Base-by-base conservation (phyloP, 1,140 invertebrate genomes). In the Aphis craccivora region DNA sequence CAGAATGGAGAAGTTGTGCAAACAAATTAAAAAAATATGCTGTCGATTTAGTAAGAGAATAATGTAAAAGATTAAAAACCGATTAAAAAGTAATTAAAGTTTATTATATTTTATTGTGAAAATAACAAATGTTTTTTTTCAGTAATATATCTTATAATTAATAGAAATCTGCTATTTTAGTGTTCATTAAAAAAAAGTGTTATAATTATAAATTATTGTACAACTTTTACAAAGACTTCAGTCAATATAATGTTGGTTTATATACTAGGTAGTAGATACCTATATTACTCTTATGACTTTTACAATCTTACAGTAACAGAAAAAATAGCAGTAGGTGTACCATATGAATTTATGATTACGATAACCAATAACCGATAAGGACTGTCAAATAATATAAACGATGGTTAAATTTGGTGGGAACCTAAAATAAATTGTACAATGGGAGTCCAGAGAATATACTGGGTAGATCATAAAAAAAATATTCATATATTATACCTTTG, bases 81-180 rank as follows among this genome's bases (percentile, higher is more conserved):
- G n/a, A 76, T 76, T 76, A 76, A n/a, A 76, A 76, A 76, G 60
- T 76, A 76, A 76, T 76, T 76, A n/a, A 76, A 76, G n/a, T 76
- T 76, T 22, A 76, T 76, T 76, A 76, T n/a, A n/a, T 76, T 67
- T 18, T 76, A 76, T 35, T 76, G 14, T 76, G 18, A n/a, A 76
- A 76, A 76, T 76, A 20, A 76, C 60, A 76, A 76, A n/a, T 35
- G 14, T 76, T 30, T 67, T 76, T 67, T 76, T 76, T n/a, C 60
- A n/a, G n/a, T 76, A 14, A 14, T n/a, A n/a, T 18, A 76, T 76
- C 60, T 76, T 76, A 76, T 76, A 76, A 76, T 76, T 76, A 76
- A 76, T n/a, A 76, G n/a, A 76, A 76, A 76, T n/a, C 30, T 76
- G 5, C 14, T 76, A 76, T n/a, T 76, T n/a, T 76, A 11, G n/a